Conservation (phyloP, 2,888 invertebrate species). For the Aethes cnicana region DNA sequence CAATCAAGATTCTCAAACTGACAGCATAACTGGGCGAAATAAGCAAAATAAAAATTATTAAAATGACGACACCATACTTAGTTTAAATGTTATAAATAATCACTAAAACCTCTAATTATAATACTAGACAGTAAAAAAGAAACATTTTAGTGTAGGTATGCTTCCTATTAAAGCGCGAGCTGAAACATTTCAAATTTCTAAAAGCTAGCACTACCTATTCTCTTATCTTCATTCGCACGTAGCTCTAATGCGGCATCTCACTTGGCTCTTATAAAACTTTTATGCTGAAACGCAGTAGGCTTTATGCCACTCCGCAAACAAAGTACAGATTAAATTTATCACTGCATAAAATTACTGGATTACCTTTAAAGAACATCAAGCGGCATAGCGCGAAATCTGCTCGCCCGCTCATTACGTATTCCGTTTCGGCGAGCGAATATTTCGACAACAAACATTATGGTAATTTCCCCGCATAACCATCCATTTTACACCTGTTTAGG, state of each 20-base stretch:
- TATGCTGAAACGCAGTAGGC: conserved; percentile 27
- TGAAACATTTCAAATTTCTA: neutral
- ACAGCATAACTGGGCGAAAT: too few relatives aligned
- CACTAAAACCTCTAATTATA: neutral
- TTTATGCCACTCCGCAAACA: conserved; percentile 40
- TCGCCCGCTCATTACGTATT: conserved; percentile 71
- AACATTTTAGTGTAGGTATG: too few relatives aligned
- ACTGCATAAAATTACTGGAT: conserved; percentile 61
- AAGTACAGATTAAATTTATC: conserved; percentile 61
- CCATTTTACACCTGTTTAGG: conserved; percentile 78
- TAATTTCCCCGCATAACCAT: conserved; percentile 73
- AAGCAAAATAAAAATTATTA: too few relatives aligned
- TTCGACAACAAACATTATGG: conserved; percentile 79
- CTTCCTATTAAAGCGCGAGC: neutral
- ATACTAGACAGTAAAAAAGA: too few relatives aligned
- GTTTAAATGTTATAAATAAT: too few relatives aligned
- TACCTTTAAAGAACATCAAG: conserved; percentile 63
- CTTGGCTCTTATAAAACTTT: conserved; percentile 26
- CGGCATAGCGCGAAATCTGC: conserved; percentile 64
- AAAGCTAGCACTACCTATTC: conserved; percentile 9
- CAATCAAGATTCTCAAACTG: too few relatives aligned
- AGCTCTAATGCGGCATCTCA: conserved; percentile 17
- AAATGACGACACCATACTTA: too few relatives aligned
- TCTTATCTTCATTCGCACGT: conserved; percentile 22
- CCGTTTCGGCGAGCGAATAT: conserved; percentile 71